A percentile compares a stretch with the other conserved stretches of the same genome.
Evolutionary conservation across 2,797 vertebrate species (phyloP).

Genomic region (Pitangus sulphuratus): DNA sequence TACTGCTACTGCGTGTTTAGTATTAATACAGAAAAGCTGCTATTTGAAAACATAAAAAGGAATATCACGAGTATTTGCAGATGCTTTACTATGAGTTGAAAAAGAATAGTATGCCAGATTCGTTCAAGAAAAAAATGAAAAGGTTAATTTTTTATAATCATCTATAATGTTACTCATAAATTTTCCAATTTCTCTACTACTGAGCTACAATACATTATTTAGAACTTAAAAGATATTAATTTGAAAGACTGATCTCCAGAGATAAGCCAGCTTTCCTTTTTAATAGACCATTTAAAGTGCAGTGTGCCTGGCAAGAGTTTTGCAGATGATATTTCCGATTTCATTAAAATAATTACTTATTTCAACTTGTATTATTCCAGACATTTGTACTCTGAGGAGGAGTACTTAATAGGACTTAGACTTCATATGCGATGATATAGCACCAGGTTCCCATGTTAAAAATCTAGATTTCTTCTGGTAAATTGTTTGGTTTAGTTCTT

Average conservation of each 20-base stretch:
- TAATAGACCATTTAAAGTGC: conserved; percentile 36
- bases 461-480: neutral
- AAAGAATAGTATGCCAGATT: neutral
- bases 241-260: conserved; percentile 39
- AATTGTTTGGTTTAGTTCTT: neutral
- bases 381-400: neutral
- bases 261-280: conserved; percentile 27
- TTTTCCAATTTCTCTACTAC: conserved; percentile 51
- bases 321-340: conserved; percentile 29
- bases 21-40: neutral
- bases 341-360: conserved; percentile 29
- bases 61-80: neutral
- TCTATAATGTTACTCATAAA: conserved; percentile 14
- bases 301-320: neutral
- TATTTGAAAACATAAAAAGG: neutral
- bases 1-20: neutral
- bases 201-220: conserved; percentile 46
- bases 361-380: neutral
- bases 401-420: neutral
- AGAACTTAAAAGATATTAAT: conserved; percentile 52
- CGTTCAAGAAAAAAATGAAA: neutral
- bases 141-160: conserved; percentile 40
- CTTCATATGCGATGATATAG: neutral
- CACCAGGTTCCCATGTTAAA: neutral
- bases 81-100: neutral